Base-by-base conservation (phyloP, 1,140 invertebrate species). In the Pollicipes pollicipes region DNA sequence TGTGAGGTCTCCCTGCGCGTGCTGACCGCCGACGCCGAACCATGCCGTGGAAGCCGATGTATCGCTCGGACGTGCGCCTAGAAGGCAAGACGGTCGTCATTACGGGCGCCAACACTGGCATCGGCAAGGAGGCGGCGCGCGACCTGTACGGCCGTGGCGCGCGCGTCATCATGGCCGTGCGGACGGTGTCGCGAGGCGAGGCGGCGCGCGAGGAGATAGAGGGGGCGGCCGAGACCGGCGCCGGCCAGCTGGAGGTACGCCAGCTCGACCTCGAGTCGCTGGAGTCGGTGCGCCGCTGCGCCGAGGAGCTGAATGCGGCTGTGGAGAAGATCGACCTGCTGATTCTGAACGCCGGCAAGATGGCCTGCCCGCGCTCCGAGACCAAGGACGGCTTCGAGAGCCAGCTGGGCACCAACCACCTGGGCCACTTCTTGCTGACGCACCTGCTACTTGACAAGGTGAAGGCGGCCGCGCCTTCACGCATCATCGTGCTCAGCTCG, bases 401-500 rank as follows among this genome's bases (percentile, higher is more conserved):
- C 70, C 81, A 83, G 73, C 78, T 83, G 73, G 81, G 79, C 32
- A 79, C 80, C 27, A 84, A 83, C 75, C 82, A 82, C 74, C 72
- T 83, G 30, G 81, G 85, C 66, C 81, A 81, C 73, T 81, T 81
- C 73, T 76, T 78, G 27, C 74, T 84, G 29, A 84, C 83, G 0
- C 76, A 80, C 74, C 72, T 84, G 16, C 72, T 85, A 6, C 72
- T 82, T n/a, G 79, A 81, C 68, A 75, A 75, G 31, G 67, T 83
- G 69, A 82, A 82, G 72, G 74, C 72, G 45, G 77, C 88, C 10
- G 83, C 85, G 0, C 88, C 90, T 4, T 86, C 88, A 35, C 85
- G 94, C 71, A 88, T 97, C 68, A 84, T 97, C 0, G 85, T 92
- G 1, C 90, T 95, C 0, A 89, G 91, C 0, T 95, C 93, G 0